Conservation (phyloP, 2,113 vertebrate genomes). For the Cheilinus undulatus region DNA sequence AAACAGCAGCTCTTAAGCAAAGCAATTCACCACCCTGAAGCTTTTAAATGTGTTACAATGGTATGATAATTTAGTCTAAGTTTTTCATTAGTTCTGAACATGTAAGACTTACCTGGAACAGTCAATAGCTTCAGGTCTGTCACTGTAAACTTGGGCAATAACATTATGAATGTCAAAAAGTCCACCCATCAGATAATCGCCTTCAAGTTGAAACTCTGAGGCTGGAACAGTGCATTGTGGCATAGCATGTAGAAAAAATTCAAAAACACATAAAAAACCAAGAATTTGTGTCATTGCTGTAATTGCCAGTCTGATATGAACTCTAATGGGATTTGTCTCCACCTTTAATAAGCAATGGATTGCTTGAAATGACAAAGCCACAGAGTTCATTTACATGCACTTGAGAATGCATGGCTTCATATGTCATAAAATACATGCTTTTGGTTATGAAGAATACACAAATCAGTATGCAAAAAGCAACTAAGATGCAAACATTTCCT, state of each 20-base stretch:
- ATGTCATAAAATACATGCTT: conserved; percentile 5
- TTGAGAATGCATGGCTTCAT: neutral
- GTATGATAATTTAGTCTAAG: neutral
- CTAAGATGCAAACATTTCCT: neutral
- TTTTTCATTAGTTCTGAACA: neutral
- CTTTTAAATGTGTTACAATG: neutral
- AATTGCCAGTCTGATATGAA: neutral
- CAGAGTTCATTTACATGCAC: conserved; percentile 52
- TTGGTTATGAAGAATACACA: conserved; percentile 40
- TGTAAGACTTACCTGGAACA: conserved; percentile 71
- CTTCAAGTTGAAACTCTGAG: conserved; percentile 71
- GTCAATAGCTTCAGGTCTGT: conserved; percentile 50
- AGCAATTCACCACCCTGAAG: neutral
- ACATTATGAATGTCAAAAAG: conserved; percentile 70
- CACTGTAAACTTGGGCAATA: neutral
- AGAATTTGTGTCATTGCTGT: conserved; percentile 48
- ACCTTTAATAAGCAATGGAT: conserved; percentile 16
- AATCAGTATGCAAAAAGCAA: conserved; percentile 62
- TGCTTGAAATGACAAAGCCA: conserved; percentile 6
- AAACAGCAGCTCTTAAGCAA: neutral
- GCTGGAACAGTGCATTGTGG: conserved; percentile 6
- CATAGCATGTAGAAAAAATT: neutral
- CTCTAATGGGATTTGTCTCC: neutral
- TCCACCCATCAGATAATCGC: conserved; percentile 76
- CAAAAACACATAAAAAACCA: conserved; percentile 20